Evolutionary conservation across 2,888 invertebrate species (phyloP), one percentile per base, ranked within the genome.

Genomic region (Thyatira batis): DNA sequence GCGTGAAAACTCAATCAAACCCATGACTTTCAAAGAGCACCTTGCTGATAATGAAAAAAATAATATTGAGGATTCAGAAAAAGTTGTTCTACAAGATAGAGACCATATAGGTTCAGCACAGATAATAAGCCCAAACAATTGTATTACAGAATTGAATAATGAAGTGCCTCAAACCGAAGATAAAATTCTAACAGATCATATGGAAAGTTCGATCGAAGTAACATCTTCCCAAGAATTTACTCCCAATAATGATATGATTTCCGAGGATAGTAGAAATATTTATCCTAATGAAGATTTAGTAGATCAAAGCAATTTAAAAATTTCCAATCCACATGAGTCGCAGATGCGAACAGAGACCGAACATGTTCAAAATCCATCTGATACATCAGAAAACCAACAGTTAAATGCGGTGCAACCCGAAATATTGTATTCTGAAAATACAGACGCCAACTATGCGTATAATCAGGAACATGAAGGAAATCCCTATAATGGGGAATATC

Each of bases 361-460:
- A n/a, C 45, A 63, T 20, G 27, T 43, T 11, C 57, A 54, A 11
- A 49, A 58, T 20, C 49, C 55, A 48, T 21, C 51, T 11, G 57
- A 57, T 39, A 25, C 9, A 6, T 8, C 13, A 25, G 25, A 72
- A 53, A 83, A 83, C 20, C 68, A 83, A 57, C 83, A 73, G 27
- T 85, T 83, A 67, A 77, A 85, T 53, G 60, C 76, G 25, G 86
- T 87, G 61, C 84, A 86, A 61, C 73, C 58, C 4, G 76, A 84
- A 61, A 80, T 84, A 80, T 85, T 83, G 58, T 83, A 87, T 69
- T 62, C 80, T n/a, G 84, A 88, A 55, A 66, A 78, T 56, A 33
- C 60, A 21, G 60, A 61, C 28, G 63, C 67, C 58, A 66, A 71
- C 48, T 71, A 76, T 51, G 61, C 60, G 17, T 78, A 80, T 57